These are phyloP conservation scores for Taxidea taxus DNA, from an alignment of 2,113 vertebrate species.

Conservation along the genomic window DNA sequence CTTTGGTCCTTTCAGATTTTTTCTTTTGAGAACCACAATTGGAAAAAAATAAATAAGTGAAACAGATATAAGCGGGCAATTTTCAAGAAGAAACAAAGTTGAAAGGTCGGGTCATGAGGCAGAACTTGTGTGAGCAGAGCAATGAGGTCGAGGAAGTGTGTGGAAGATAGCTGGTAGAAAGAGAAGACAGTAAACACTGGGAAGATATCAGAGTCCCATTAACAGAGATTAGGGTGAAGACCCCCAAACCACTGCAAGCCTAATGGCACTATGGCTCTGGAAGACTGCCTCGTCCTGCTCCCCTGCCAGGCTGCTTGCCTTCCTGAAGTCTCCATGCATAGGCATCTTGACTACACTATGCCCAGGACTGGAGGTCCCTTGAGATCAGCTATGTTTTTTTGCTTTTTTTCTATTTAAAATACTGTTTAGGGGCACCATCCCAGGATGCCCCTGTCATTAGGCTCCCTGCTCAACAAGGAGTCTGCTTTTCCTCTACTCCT, in stretches of 20 bases:
- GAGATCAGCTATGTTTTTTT: neutral
- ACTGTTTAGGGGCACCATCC: constrained; percentile 80
- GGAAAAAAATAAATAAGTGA: neutral
- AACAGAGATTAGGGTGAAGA: neutral
- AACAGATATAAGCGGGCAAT: neutral
- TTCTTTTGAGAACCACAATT: neutral
- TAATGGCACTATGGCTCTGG: neutral
- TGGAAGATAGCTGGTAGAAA: neutral
- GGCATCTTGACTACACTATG: neutral
- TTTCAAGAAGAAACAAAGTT: neutral
- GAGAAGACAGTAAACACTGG: neutral
- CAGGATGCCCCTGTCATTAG: too few species aligned
- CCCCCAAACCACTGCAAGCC: neutral
- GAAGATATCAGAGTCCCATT: neutral
- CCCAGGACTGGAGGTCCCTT: neutral
- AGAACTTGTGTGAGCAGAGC: neutral
- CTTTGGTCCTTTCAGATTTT: neutral
- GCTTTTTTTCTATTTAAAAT: constrained; percentile 89
- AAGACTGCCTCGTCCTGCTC: rapidly evolving
- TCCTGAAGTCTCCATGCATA: neutral
- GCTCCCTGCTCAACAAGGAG: neutral
- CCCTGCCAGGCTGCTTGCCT: neutral
- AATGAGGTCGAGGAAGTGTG: neutral
- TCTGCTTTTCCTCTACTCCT: neutral
- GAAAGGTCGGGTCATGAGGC: neutral